Conservation (phyloP, 1,140 invertebrate species). For the Harpegnathos saltator region DNA sequence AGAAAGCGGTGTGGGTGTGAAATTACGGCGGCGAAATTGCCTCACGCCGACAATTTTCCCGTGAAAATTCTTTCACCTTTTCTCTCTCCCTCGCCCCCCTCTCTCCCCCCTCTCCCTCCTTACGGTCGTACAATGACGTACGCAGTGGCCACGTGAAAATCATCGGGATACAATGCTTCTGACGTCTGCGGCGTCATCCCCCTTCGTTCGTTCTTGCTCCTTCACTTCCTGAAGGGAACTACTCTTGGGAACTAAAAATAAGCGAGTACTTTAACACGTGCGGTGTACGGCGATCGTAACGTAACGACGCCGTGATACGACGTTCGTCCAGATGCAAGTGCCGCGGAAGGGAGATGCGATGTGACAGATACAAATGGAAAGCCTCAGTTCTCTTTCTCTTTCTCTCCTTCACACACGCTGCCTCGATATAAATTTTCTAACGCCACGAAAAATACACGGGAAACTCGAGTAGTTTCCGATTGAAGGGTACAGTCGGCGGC, state of each 20-base stretch:
- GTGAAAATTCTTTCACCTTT: not conserved
- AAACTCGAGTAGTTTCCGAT: conserved; percentile 5
- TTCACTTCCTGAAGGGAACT: conserved; percentile 71
- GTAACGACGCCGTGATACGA: conserved; percentile 46
- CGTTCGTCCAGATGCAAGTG: conserved; percentile 51
- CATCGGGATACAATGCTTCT: conserved; percentile 58
- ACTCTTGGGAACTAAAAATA: conserved; percentile 70
- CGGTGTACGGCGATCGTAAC: conserved; percentile 56
- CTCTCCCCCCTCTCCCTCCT: not conserved
- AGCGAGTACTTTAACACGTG: conserved; percentile 71
- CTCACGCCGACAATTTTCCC: conserved; percentile 1
- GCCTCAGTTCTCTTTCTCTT: not conserved
- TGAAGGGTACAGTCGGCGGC: not conserved
- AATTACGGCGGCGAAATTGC: not conserved
- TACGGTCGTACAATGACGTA: not conserved
- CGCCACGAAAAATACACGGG: conserved; percentile 7
- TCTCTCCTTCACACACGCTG: not conserved
- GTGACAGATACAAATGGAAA: conserved; percentile 53
- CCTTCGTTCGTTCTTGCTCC: conserved; percentile 45
- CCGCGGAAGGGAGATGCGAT: not conserved
- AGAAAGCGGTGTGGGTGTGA: not conserved
- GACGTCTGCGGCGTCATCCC: conserved; percentile 53
- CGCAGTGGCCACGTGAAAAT: conserved; percentile 60
- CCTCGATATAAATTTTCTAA: conserved; percentile 40
- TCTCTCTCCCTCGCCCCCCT: not conserved